These are phyloP conservation scores for Schlechtendalia chinensis DNA, from an alignment of 1,140 invertebrate genomes.

Conservation along the genomic window DNA sequence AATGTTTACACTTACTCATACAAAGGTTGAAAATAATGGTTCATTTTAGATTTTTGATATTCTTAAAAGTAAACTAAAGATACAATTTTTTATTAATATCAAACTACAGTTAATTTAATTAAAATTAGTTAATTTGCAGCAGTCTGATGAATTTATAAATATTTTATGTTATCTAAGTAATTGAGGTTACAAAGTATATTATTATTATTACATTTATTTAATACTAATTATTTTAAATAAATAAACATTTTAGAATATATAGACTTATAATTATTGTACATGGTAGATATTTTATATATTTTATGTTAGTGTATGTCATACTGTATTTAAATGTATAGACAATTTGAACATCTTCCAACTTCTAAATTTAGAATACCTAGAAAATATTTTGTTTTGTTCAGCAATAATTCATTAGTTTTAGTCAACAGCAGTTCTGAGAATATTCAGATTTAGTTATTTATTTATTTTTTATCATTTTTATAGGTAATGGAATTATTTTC, in stretches of 20 bases:
- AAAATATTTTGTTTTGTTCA: conserved; percentile 48
- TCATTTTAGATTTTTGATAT: background rate
- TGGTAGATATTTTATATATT: conserved; percentile 6
- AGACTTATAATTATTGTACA: background rate
- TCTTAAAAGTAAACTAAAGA: background rate
- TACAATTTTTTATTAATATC: background rate
- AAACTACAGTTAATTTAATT: background rate
- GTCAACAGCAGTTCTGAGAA: conserved; percentile 22
- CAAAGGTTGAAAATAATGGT: background rate
- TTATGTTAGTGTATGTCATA: conserved; percentile 12
- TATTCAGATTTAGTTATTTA: conserved; percentile 1
- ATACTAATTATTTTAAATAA: background rate
- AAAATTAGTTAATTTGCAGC: background rate
- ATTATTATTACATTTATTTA: background rate
- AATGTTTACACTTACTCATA: background rate
- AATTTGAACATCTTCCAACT: conserved; percentile 42
- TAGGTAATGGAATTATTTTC: conserved; percentile 69
- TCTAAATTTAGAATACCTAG: conserved; percentile 46
- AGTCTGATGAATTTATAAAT: background rate
- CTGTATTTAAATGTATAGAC: conserved; percentile 23
- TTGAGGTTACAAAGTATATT: background rate
- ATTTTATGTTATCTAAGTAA: background rate
- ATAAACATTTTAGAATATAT: background rate
- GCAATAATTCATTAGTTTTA: conserved; percentile 44
- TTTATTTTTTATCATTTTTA: conserved; percentile 54